Percentiles rank a stretch among this genome's conserved stretches.
Conservation (phyloP, 2,888 invertebrate genomes). For the Octodonta nipae region DNA sequence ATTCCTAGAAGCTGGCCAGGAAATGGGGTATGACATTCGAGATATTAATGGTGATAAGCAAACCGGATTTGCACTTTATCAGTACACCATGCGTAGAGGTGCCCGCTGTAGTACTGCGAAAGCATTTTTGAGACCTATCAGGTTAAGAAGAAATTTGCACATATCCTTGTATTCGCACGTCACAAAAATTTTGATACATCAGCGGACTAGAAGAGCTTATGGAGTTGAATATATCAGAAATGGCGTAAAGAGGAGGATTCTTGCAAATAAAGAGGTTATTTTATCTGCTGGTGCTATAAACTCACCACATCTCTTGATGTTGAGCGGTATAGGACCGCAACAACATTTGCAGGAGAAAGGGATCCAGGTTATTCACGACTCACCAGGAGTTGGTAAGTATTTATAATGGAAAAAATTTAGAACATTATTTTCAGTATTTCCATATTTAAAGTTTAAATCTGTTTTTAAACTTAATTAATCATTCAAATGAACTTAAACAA, state of each 20-base stretch:
- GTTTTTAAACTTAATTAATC: too few relatives aligned
- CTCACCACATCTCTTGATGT: conserved; percentile 81
- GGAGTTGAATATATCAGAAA: conserved; percentile 65
- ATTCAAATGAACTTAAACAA: too few relatives aligned
- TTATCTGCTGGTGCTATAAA: conserved; percentile 81
- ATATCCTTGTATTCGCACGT: conserved; percentile 67
- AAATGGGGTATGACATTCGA: conserved; percentile 77
- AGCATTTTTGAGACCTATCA: conserved; percentile 68
- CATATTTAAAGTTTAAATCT: conserved; percentile 1
- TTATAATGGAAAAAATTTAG: neutral
- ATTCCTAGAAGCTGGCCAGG: conserved; percentile 78
- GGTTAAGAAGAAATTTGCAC: conserved; percentile 68
- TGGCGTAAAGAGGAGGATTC: conserved; percentile 43
- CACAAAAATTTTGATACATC: conserved; percentile 55
- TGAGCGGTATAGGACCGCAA: conserved; percentile 71
- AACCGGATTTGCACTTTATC: conserved; percentile 75
- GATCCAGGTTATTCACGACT: conserved; percentile 50
- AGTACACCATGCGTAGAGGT: conserved; percentile 77
- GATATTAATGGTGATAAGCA: conserved; percentile 79
- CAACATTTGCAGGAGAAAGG: conserved; percentile 59
- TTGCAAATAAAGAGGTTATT: conserved; percentile 69
- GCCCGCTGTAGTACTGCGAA: conserved; percentile 74
- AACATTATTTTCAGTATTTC: neutral
- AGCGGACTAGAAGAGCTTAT: conserved; percentile 54
- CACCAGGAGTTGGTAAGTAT: conserved; percentile 52